Percentiles rank a stretch among this genome's conserved stretches.
These are phyloP conservation scores for Caenorhabditis sp. DNA, from an alignment of 2,888 invertebrate genomes.

Conservation along the genomic window DNA sequence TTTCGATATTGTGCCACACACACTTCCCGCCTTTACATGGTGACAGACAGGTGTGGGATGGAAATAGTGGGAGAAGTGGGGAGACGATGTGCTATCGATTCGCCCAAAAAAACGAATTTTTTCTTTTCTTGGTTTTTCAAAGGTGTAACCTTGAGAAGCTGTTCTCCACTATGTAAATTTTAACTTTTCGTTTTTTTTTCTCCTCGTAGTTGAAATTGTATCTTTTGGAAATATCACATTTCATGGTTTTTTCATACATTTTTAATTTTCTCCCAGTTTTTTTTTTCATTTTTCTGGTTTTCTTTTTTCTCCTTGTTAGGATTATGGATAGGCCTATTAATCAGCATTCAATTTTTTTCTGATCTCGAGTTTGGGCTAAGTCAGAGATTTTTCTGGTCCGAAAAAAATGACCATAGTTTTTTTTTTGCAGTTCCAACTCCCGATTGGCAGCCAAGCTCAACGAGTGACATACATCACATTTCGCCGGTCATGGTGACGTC, in stretches of 20 bases:
- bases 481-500: slow-evolving; percentile 30
- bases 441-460: slow-evolving; percentile 35
- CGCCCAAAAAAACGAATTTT: too few relatives aligned
- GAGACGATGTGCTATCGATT: background rate
- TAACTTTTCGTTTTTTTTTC: background rate
- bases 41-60: background rate
- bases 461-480: slow-evolving; percentile 29
- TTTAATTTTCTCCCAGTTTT: slow-evolving; percentile 1
- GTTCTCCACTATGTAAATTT: background rate
- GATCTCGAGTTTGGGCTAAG: too few relatives aligned
- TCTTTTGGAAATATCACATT: background rate
- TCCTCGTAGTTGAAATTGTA: background rate
- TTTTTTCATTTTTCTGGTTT: background rate
- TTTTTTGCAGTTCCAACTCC: slow-evolving; percentile 1
- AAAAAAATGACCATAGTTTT: too few relatives aligned
- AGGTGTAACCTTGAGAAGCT: background rate
- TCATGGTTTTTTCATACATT: background rate
- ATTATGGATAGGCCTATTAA: too few relatives aligned
- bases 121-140: too few relatives aligned
- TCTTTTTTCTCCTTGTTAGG: slow-evolving; percentile 21
- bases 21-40: background rate
- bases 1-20: background rate
- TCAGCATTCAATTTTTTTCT: slow-evolving; percentile 25
- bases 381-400: too few relatives aligned
- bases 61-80: background rate